Base-by-base conservation (phyloP, 1,140 invertebrate genomes). In the Drosophila pandora region DNA sequence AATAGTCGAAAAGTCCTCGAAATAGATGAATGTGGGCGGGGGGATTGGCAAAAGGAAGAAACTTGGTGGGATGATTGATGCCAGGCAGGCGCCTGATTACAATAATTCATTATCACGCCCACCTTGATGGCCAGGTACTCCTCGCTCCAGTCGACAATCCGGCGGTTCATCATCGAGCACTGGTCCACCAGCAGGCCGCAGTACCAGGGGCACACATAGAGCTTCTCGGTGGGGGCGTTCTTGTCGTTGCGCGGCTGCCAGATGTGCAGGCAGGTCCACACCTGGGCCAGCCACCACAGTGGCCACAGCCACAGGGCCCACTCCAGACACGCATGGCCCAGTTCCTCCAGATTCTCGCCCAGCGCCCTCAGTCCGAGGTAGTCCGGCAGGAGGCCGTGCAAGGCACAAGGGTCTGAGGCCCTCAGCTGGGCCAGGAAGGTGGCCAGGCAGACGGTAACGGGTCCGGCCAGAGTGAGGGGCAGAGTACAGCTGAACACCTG, bases 181-280 rank as follows among this genome's bases (percentile, higher is more conserved):
- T 98, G 97, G 89, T 98, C 97, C 58, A 98, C 94, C 23, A 98
- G 92, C 7, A 96, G 93, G 1, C 95, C 94, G 88, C 95, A 95
- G 90, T 97, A 98, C 93, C 96, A 96, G 1, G 96, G 96, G 55
- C 95, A 93, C 1, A 97, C 94, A 77, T 97, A 98, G 23, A 98
- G 92, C 88, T 94, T 95, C 79, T 97, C 96, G 1, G 96, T 96
- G 1, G 93, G 93, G 0, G 96, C 96, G 58, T 98, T 93, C 92
- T 95, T 94, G 90, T 97, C 96, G 62, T 95, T 95, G 73, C 94
- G 94, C 1, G 96, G 95, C 17, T 93, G 94, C 96, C 97, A 98
- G 32, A 97, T 94, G 79, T 98, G 96, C 53, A 95, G 91, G 0
- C 96, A 95, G 7, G 97, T 95, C 96, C 96, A 97, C 0, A 95